phyloP scores from a whole-genome alignment of 2,888 invertebrate genomes.

The Blastobasis adustella region DNA sequence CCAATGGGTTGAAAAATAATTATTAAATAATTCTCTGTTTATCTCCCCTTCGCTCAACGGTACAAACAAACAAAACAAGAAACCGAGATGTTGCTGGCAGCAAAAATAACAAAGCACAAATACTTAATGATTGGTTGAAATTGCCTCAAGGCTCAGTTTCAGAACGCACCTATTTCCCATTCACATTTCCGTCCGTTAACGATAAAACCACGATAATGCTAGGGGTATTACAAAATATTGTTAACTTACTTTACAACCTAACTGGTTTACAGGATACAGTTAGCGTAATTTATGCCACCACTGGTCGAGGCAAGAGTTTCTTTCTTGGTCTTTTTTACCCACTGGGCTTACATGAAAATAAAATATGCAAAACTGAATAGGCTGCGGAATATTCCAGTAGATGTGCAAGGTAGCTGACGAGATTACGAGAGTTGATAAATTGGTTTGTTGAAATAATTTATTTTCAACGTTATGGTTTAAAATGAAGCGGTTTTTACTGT shows the following conservation, averaged over 20 bases:
- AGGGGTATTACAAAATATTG: conserved; percentile 52
- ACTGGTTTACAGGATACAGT: conserved; percentile 53
- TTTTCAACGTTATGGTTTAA: conserved; percentile 15
- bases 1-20: too few species aligned
- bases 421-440: conserved; percentile 32
- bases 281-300: conserved; percentile 53
- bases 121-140: conserved; percentile 32
- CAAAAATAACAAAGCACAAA: too few species aligned
- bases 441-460: conserved; percentile 18
- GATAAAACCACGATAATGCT: conserved; percentile 53
- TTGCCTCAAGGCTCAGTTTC: conserved; percentile 44
- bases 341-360: conserved; percentile 25
- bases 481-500: too few species aligned
- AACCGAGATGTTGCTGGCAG: too few species aligned
- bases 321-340: conserved; percentile 14
- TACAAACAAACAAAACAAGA: too few species aligned
- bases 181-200: conserved; percentile 55
- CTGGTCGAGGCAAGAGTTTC: conserved; percentile 18
- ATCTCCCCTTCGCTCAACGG: too few species aligned
- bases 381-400: conserved; percentile 37
- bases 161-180: conserved; percentile 44
- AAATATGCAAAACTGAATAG: conserved; percentile 19
- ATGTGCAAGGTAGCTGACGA: conserved; percentile 23
- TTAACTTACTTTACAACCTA: conserved; percentile 37
- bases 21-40: too few species aligned